Evolutionary conservation across 1,140 invertebrate genomes (phyloP).

Genomic region (Aporrectodea caliginosa): DNA sequence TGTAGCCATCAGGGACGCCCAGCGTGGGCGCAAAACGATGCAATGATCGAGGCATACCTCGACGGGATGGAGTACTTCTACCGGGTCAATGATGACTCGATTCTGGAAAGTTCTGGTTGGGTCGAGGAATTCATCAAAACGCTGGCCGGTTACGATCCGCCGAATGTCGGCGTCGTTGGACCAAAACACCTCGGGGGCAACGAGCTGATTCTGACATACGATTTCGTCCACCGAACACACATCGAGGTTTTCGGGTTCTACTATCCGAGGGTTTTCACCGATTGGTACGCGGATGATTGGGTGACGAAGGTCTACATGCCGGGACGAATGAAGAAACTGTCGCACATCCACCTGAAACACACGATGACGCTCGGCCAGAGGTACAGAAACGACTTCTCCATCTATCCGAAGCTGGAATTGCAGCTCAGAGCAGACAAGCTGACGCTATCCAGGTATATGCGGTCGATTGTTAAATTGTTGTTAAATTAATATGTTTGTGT

Average conservation of each 20-base stretch:
- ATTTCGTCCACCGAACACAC: slow-evolving; percentile 21
- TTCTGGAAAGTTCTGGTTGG: neutral
- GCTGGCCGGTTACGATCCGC: neutral
- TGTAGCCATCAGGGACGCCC: slow-evolving; percentile 7
- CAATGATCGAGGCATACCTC: slow-evolving; percentile 7
- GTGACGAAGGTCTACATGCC: slow-evolving; percentile 4
- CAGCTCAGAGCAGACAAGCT: neutral
- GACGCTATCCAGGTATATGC: neutral
- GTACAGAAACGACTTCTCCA: neutral
- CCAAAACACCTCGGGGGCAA: slow-evolving; percentile 16
- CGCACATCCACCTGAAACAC: neutral
- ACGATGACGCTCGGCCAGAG: slow-evolving; percentile 1
- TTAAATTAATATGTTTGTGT: no score
- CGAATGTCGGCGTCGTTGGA: slow-evolving; percentile 16
- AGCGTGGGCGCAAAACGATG: slow-evolving; percentile 13
- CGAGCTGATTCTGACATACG: slow-evolving; percentile 16
- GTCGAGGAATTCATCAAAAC: neutral
- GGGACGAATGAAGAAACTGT: neutral
- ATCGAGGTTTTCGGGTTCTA: slow-evolving; percentile 13
- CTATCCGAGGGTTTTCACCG: slow-evolving; percentile 10
- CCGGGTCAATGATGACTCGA: slow-evolving; percentile 8
- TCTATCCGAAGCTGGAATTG: neutral
- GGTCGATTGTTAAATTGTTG: no score
- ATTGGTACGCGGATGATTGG: slow-evolving; percentile 20
- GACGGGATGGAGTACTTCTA: slow-evolving; percentile 4